A percentile compares a stretch with the other conserved stretches of the same genome.
phyloP scores from a whole-genome alignment of 1,140 invertebrate species.

The Trigoniulus corallinus region DNA sequence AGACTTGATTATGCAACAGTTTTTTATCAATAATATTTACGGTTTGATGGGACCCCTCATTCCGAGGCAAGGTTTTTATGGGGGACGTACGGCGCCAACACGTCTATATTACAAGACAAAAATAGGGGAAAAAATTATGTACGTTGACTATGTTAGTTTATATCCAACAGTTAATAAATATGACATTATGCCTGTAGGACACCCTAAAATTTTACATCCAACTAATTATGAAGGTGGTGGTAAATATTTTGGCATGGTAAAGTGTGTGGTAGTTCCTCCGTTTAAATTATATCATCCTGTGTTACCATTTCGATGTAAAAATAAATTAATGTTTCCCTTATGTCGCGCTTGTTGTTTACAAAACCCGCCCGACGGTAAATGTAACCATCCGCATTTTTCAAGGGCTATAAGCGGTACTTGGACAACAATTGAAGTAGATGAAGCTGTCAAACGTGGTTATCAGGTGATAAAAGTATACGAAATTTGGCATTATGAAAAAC shows the following conservation, averaged over 20 bases:
- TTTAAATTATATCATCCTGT: constrained; percentile 11
- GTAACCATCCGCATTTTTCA: constrained; percentile 12
- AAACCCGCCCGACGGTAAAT: constrained; percentile 5
- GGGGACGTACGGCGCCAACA: constrained; percentile 23
- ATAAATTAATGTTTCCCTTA: constrained; percentile 15
- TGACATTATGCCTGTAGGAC: too few relatives aligned
- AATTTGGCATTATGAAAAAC: not conserved
- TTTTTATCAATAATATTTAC: not conserved
- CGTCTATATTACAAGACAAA: constrained; percentile 15
- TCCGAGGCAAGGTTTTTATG: constrained; percentile 20
- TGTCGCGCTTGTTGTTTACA: constrained; percentile 13
- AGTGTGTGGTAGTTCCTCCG: constrained; percentile 14
- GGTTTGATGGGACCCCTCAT: not conserved
- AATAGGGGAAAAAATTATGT: constrained; percentile 21
- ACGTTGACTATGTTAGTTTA: constrained; percentile 22
- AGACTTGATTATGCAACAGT: not conserved
- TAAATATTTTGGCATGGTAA: constrained; percentile 16
- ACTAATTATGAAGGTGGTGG: constrained; percentile 13
- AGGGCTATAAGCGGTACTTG: not conserved
- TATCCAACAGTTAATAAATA: constrained; percentile 23
- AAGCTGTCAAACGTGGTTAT: too few relatives aligned
- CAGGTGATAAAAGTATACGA: too few relatives aligned
- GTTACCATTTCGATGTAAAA: constrained; percentile 6
- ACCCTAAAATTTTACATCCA: constrained; percentile 17
- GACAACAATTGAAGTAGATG: not conserved